Conservation (phyloP, 2,888 invertebrate species). For the Drosophila kuntzei region DNA sequence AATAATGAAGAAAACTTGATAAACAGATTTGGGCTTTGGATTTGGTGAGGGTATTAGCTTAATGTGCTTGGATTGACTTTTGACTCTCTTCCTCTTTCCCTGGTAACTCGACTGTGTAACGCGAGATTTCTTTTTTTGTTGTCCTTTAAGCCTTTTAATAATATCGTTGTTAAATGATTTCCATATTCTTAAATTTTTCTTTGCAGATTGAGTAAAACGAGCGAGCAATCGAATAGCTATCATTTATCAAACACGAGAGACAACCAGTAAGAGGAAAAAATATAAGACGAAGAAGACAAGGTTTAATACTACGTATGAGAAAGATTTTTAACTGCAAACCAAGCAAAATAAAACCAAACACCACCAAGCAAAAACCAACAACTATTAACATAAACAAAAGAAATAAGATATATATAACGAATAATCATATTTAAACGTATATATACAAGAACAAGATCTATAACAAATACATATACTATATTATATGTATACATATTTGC, state of each 20-base stretch:
- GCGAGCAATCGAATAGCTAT: conserved; percentile 83
- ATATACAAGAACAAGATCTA: conserved; percentile 62
- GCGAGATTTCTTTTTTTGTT: conserved; percentile 13
- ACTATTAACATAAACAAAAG: conserved; percentile 78
- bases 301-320: conserved; percentile 63
- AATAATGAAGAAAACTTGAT: conserved; percentile 36
- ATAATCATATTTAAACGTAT: conserved; percentile 82
- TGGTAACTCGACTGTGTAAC: neutral
- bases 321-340: conserved; percentile 66
- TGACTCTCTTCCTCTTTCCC: neutral
- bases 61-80: conserved; percentile 31
- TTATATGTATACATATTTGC: conserved; percentile 63
- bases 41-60: conserved; percentile 19
- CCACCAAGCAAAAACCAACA: conserved; percentile 85
- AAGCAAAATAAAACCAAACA: conserved; percentile 76
- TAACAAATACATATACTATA: conserved; percentile 64
- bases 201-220: conserved; percentile 82
- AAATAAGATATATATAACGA: conserved; percentile 60
- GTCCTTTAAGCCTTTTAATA: neutral
- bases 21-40: conserved; percentile 49
- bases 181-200: conserved; percentile 19
- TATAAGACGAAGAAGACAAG: conserved; percentile 19
- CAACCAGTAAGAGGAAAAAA: conserved; percentile 24
- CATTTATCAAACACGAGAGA: conserved; percentile 59
- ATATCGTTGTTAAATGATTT: conserved; percentile 2